These are phyloP conservation scores for Cheilosia impressa DNA, from an alignment of 2,888 invertebrate species.

Conservation along the genomic window DNA sequence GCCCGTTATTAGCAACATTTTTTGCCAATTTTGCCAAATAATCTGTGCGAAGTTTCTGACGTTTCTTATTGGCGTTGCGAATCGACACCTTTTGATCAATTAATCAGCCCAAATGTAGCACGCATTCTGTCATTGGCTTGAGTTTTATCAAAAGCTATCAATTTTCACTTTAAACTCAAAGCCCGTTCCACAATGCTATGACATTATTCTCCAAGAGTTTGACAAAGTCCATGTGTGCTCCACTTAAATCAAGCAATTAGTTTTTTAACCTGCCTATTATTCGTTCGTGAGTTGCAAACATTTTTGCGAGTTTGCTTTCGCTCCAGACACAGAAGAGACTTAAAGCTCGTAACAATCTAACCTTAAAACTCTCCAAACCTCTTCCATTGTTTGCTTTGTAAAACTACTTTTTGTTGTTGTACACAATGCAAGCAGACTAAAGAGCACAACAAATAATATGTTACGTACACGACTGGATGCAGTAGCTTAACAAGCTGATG, in stretches of 20 bases:
- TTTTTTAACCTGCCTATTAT: background rate
- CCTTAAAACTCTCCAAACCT: conserved; percentile 38
- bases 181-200: background rate
- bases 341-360: conserved; percentile 24
- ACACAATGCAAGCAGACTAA: conserved; percentile 27
- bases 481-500: conserved; percentile 19
- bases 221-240: background rate
- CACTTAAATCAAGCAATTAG: conserved; percentile 11
- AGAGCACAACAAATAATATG: conserved; percentile 41
- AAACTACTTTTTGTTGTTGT: background rate
- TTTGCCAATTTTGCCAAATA: too few species aligned
- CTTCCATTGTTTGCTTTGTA: conserved; percentile 13
- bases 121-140: background rate
- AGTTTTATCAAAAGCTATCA: background rate
- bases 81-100: too few species aligned
- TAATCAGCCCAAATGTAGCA: background rate
- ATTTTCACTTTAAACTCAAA: background rate
- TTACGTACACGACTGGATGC: conserved; percentile 63
- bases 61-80: too few species aligned
- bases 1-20: too few species aligned
- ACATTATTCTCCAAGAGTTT: background rate
- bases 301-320: conserved; percentile 13
- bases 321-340: background rate
- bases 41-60: too few species aligned
- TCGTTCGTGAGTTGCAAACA: background rate